phyloP scores from a whole-genome alignment of 2,888 invertebrate species.

The Aphidoletes aphidimyza region DNA sequence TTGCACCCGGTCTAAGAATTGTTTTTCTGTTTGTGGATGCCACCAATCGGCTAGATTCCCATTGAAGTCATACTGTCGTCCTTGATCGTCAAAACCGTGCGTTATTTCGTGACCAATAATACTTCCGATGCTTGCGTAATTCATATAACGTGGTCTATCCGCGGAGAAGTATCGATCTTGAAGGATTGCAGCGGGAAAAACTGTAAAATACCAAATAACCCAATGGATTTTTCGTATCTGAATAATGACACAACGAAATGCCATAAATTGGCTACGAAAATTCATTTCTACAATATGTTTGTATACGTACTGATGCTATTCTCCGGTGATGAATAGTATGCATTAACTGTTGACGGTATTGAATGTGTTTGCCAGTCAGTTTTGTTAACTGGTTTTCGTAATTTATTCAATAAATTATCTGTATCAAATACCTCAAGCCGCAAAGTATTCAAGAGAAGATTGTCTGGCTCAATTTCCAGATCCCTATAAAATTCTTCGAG shows the following conservation, averaged over 20 bases:
- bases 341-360: conserved; percentile 68
- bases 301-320: conserved; percentile 69
- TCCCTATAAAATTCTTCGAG: conserved; percentile 78
- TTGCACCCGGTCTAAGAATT: conserved; percentile 84
- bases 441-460: conserved; percentile 67
- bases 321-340: conserved; percentile 69
- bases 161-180: conserved; percentile 92
- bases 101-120: conserved; percentile 94
- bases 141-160: conserved; percentile 89
- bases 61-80: conserved; percentile 79
- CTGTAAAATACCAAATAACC: conserved; percentile 19
- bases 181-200: conserved; percentile 89
- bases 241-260: neutral
- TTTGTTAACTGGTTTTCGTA: conserved; percentile 68
- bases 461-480: conserved; percentile 63
- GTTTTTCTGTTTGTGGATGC: conserved; percentile 83
- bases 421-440: conserved; percentile 68
- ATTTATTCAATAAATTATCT: conserved; percentile 67
- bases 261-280: neutral
- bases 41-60: conserved; percentile 96
- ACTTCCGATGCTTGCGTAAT: conserved; percentile 90
- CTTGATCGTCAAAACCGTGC: conserved; percentile 88
- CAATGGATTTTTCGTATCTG: neutral
- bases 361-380: conserved; percentile 69
- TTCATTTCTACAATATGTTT: neutral